A percentile compares a stretch with the other conserved stretches of the same genome.
These are phyloP conservation scores for Sympetrum striolatum DNA, from an alignment of 2,888 invertebrate species.

Conservation along the genomic window DNA sequence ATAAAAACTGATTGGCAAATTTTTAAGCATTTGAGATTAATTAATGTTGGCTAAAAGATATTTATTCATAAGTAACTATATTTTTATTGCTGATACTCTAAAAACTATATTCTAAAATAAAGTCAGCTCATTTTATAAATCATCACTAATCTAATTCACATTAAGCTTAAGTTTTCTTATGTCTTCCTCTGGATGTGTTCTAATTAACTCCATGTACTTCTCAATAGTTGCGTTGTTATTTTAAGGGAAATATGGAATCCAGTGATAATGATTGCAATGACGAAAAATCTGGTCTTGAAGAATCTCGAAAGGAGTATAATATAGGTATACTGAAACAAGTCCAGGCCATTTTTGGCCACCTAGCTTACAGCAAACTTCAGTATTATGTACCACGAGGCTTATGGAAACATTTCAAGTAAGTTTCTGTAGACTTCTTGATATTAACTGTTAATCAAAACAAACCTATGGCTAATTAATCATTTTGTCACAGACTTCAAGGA, in stretches of 20 bases:
- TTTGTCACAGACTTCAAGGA: slow-evolving; percentile 76
- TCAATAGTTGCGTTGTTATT: not conserved
- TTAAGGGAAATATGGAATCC: slow-evolving; percentile 54
- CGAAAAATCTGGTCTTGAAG: slow-evolving; percentile 64
- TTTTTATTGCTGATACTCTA: too few relatives aligned
- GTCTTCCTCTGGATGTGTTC: too few relatives aligned
- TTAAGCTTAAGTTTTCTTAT: too few relatives aligned
- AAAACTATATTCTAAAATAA: too few relatives aligned
- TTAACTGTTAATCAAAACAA: slow-evolving; percentile 27
- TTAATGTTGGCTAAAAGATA: too few relatives aligned
- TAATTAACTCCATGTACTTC: not conserved
- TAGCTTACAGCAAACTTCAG: slow-evolving; percentile 94
- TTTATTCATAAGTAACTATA: too few relatives aligned
- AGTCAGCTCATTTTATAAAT: too few relatives aligned
- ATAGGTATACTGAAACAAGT: slow-evolving; percentile 95
- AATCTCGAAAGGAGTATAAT: slow-evolving; percentile 79
- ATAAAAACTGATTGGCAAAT: too few relatives aligned
- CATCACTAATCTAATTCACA: too few relatives aligned
- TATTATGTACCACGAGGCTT: slow-evolving; percentile 97
- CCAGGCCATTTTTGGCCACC: slow-evolving; percentile 96
- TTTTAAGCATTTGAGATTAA: too few relatives aligned
- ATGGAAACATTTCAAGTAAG: slow-evolving; percentile 97
- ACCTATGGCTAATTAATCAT: not conserved
- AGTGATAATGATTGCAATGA: slow-evolving; percentile 64
- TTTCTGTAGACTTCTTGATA: slow-evolving; percentile 47